Conservation (phyloP, 1,140 invertebrate genomes). For the Sinonovacula constricta region DNA sequence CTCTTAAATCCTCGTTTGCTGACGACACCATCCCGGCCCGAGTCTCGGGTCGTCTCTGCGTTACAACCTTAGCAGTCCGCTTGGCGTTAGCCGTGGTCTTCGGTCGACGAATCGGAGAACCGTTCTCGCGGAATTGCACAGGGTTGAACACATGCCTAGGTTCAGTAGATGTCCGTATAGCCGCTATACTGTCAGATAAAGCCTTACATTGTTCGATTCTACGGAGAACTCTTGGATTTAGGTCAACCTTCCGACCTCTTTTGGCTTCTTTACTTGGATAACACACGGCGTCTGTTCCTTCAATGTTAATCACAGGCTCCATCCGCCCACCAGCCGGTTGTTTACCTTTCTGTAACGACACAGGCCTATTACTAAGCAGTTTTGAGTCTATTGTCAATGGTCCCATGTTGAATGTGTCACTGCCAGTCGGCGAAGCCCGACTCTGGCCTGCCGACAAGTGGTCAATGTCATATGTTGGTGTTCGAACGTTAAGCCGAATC, state of each 20-base stretch:
- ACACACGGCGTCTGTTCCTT: conserved; percentile 46
- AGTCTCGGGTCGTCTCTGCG: neutral
- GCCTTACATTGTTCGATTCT: conserved; percentile 47
- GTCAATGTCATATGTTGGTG: conserved; percentile 25
- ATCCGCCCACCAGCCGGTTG: conserved; percentile 10
- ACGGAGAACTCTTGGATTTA: conserved; percentile 20
- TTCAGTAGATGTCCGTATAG: conserved; percentile 23
- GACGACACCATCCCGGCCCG: neutral
- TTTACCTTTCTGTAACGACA: conserved; percentile 24
- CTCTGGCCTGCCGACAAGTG: neutral
- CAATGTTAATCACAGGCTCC: conserved; percentile 51
- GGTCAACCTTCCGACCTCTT: conserved; percentile 25
- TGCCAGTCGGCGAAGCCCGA: neutral
- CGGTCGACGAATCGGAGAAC: neutral
- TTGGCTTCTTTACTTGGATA: conserved; percentile 50
- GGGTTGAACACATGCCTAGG: neutral
- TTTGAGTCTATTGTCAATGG: conserved; percentile 44
- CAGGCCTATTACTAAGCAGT: conserved; percentile 29
- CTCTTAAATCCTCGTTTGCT: neutral
- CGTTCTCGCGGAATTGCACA: neutral
- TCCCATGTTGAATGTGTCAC: conserved; percentile 13
- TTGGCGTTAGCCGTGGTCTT: conserved; percentile 15
- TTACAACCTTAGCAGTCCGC: neutral
- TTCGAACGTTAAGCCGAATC: conserved; percentile 50
- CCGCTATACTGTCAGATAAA: conserved; percentile 35